Percentiles rank a stretch among this genome's conserved stretches.
Evolutionary conservation across 2,888 invertebrate genomes (phyloP).

Genomic region (Alitta virens): DNA sequence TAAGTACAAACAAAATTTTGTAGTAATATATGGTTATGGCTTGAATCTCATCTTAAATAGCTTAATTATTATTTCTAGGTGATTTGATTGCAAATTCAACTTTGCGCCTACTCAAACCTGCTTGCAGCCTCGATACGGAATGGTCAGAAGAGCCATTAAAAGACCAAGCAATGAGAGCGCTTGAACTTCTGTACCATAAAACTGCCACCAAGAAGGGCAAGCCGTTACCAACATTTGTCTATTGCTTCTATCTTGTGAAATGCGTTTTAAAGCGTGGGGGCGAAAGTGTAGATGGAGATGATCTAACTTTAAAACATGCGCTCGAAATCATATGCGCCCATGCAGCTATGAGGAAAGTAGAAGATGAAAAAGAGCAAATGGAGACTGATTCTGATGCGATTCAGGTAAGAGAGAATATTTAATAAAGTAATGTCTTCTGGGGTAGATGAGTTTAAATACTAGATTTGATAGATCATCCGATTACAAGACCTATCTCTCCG

Average conservation of each 20-base stretch:
- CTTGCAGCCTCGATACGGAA: constrained; percentile 73
- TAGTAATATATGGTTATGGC: too few species aligned
- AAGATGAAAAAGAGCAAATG: constrained; percentile 17
- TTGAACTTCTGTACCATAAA: constrained; percentile 60
- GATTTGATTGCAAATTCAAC: constrained; percentile 69
- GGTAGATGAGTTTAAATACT: too few species aligned
- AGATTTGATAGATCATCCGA: too few species aligned
- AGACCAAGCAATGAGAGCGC: constrained; percentile 66
- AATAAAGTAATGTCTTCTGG: too few species aligned
- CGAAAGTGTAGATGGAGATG: constrained; percentile 36
- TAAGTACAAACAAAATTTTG: too few species aligned
- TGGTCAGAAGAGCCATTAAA: constrained; percentile 75
- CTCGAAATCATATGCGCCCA: constrained; percentile 62
- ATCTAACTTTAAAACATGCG: constrained; percentile 41
- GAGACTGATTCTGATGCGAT: background rate
- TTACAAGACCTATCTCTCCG: too few species aligned
- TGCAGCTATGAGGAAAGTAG: constrained; percentile 64
- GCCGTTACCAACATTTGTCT: constrained; percentile 75
- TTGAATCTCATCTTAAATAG: too few species aligned
- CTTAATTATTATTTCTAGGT: too few species aligned
- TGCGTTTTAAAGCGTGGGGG: constrained; percentile 6
- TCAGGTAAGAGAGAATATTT: background rate
- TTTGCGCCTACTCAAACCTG: constrained; percentile 73
- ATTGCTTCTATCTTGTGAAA: constrained; percentile 74
- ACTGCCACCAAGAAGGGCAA: constrained; percentile 14